Evolutionary conservation across 1,140 invertebrate genomes (phyloP), one percentile per base, ranked within the genome.

Genomic region (Penaeus chinensis): DNA sequence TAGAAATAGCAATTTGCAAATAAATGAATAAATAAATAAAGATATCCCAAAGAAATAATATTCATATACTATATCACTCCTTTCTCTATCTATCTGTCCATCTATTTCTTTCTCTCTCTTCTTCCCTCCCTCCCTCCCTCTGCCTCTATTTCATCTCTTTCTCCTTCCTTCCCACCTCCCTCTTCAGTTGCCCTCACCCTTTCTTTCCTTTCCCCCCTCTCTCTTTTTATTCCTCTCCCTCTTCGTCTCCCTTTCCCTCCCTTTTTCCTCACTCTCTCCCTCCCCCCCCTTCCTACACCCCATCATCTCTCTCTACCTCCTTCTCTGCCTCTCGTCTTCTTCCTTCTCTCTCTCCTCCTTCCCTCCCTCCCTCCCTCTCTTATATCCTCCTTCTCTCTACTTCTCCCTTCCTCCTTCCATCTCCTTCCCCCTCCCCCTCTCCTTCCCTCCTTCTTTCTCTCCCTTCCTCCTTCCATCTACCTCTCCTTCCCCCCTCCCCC

Each of bases 91-190:
- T 7, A 10, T 7, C 47, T 13, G 4, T 13, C 11, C 4, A 4
- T 18, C 24, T n/a, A 27, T 62, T 20, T 62, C 37, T 37, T 18
- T 78, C 32, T 78, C 20, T 62, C 54, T 62, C 54, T 81, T 60
- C 63, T 60, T 62, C 79, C 32, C 79, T 62, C 54, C 62, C 79
- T 81, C 54, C 61, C 54, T 62, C 54, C 61, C 54, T 62, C 78
- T 80, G 20, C 63, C 61, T 81, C 60, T 81, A 54, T 62, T 24
- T 81, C 32, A 0, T 32, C 32, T 32, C 32, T 32, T 32, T 32
- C 32, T 32, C 32, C 32, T 32, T 32, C 32, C 32, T 32, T 32
- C 2, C 32, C 32, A 32, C 32, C 32, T 32, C 32, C 32, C 32
- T 32, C 32, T 32, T 32, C 32, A 1, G 2, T 32, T 2, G 32